Evolutionary conservation across 2,797 vertebrate genomes (phyloP).

Genomic region (Garrulus glandarius): DNA sequence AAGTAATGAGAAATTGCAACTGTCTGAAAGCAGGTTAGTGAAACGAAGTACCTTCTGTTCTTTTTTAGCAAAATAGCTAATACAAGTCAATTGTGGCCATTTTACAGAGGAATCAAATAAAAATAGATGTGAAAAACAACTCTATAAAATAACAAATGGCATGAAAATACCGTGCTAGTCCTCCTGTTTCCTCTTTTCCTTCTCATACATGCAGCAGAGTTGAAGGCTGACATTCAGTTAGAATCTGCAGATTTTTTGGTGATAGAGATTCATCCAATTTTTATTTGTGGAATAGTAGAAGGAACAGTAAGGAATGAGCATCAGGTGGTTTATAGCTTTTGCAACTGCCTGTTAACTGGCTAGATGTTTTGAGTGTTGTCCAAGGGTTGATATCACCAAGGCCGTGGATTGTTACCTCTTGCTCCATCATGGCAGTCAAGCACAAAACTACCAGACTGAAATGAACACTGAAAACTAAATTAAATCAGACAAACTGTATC

Average conservation of each 20-base stretch:
- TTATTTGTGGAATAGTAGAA: not conserved
- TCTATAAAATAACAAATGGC: not conserved
- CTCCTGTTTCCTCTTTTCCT: not conserved
- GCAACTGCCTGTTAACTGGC: not conserved
- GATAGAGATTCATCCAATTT: not conserved
- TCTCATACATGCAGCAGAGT: not conserved
- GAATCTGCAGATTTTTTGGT: not conserved
- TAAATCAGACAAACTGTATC: not conserved
- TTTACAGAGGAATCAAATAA: not conserved
- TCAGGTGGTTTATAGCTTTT: not conserved
- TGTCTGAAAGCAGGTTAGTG: not conserved
- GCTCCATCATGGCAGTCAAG: not conserved
- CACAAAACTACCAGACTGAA: not conserved
- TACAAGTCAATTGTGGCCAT: not conserved
- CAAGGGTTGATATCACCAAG: not conserved
- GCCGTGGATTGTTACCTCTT: not conserved
- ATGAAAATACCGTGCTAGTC: not conserved
- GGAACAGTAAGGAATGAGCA: not conserved
- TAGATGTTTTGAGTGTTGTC: not conserved
- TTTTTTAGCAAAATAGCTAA: not conserved
- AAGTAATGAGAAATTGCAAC: not conserved
- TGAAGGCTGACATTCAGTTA: not conserved
- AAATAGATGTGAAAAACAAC: not conserved
- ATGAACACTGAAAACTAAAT: not conserved
- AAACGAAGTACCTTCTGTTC: not conserved